These are phyloP conservation scores for Phenganax subtilis DNA, from an alignment of 92 coral and sea anemone genomes.

Conservation along the genomic window DNA sequence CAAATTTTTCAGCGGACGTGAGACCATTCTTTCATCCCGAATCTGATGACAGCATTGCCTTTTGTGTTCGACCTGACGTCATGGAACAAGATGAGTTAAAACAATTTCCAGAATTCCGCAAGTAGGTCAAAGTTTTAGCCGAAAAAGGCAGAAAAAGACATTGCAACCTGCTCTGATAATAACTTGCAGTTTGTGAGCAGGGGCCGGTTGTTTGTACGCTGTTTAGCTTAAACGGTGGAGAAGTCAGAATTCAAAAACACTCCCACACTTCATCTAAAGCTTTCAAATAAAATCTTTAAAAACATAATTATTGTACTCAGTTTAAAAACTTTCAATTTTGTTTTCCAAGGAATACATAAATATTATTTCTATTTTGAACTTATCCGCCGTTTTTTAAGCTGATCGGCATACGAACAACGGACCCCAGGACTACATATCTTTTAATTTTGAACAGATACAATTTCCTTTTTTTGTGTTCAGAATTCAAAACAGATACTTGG, in stretches of 20 bases:
- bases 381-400: no score
- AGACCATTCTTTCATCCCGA: constrained; percentile 69
- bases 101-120: constrained; percentile 68
- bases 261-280: no score
- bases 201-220: neutral
- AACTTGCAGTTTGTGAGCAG: neutral
- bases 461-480: constrained; percentile 43
- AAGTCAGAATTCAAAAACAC: no score
- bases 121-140: constrained; percentile 39
- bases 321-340: no score
- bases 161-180: neutral
- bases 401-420: no score
- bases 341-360: no score
- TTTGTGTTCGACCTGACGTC: constrained; percentile 87
- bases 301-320: no score
- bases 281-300: no score
- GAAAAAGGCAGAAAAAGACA: neutral
- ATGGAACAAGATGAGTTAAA: constrained; percentile 82
- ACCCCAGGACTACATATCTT: neutral
- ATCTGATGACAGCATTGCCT: constrained; percentile 66
- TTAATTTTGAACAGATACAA: neutral
- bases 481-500: constrained; percentile 67
- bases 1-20: constrained; percentile 3
- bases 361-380: no score
- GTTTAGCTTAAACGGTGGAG: no score